phyloP scores from a whole-genome alignment of 2,797 vertebrate species.

The Centroberyx gerrardi region DNA sequence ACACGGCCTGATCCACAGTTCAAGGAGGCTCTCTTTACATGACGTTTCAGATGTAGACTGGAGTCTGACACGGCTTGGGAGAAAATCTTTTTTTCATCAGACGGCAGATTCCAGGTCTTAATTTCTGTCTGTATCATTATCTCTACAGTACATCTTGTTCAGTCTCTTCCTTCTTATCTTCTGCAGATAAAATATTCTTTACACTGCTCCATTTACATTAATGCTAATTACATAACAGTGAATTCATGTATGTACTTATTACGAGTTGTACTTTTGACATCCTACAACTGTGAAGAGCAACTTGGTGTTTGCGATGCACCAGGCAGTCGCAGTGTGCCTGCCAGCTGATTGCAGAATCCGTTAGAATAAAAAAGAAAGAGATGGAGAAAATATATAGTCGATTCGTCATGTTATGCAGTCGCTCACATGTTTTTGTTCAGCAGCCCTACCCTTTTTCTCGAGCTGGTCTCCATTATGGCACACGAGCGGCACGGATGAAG shows the following conservation, averaged over 20 bases:
- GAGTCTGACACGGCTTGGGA: conserved; percentile 11
- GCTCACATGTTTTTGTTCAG: conserved; percentile 1
- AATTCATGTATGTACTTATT: too few species aligned
- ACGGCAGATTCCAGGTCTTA: not conserved
- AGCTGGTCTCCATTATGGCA: conserved; percentile 14
- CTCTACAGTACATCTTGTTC: not conserved
- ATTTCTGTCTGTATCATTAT: not conserved
- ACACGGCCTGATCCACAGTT: conserved; percentile 52
- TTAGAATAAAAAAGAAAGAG: not conserved
- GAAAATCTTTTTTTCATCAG: conserved; percentile 1
- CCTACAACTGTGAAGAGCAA: too few species aligned
- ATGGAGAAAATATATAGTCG: not conserved
- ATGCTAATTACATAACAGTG: too few species aligned
- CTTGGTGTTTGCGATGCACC: too few species aligned
- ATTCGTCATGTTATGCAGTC: not conserved
- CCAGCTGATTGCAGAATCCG: not conserved
- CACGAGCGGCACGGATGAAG: conserved; percentile 21
- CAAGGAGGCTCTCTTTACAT: conserved; percentile 31
- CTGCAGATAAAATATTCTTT: not conserved
- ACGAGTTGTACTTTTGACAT: too few species aligned
- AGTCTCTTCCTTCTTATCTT: not conserved
- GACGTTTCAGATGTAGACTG: conserved; percentile 1
- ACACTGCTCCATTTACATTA: not conserved
- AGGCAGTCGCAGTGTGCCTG: not conserved
- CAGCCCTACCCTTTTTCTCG: not conserved